Evolutionary conservation across 92 coral and sea anemone species (phyloP).

Genomic region (Palythoa grandiflora): DNA sequence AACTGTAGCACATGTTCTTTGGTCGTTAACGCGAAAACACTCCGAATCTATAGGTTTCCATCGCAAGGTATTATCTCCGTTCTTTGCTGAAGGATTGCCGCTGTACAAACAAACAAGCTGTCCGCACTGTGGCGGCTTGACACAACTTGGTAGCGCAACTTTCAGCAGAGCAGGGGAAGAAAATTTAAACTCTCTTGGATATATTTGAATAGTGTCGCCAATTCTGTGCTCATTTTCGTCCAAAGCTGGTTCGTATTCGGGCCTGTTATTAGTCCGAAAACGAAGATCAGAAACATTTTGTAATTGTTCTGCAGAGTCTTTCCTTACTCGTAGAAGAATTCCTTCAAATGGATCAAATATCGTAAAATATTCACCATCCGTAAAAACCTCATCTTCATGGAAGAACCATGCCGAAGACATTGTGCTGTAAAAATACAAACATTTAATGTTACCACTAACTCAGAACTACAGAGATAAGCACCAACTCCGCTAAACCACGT

Average conservation of each 20-base stretch:
- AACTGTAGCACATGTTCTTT: conserved; percentile 75
- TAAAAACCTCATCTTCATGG: conserved; percentile 28
- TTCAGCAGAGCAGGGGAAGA: conserved; percentile 73
- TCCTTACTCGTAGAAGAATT: conserved; percentile 56
- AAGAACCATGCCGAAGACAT: conserved; percentile 67
- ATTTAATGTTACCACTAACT: background rate
- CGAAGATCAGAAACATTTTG: conserved; percentile 56
- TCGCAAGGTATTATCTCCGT: conserved; percentile 58
- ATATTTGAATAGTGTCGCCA: conserved; percentile 79
- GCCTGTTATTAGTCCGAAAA: conserved; percentile 71
- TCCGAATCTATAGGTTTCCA: conserved; percentile 81
- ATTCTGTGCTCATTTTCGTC: conserved; percentile 83
- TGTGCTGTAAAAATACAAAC: conserved; percentile 58
- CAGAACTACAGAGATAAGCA: too few relatives aligned
- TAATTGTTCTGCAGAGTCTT: conserved; percentile 30
- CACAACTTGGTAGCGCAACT: conserved; percentile 76
- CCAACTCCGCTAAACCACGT: too few relatives aligned
- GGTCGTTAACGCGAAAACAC: conserved; percentile 66
- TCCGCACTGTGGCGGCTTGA: conserved; percentile 68
- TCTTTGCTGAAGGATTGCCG: conserved; percentile 48
- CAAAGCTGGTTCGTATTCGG: conserved; percentile 76
- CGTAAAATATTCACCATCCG: conserved; percentile 27
- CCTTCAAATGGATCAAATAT: conserved; percentile 70
- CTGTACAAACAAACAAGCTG: conserved; percentile 88
- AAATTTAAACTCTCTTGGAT: conserved; percentile 77